Base-by-base conservation (phyloP, 2,888 invertebrate genomes). In the Fabriciana adippe region DNA sequence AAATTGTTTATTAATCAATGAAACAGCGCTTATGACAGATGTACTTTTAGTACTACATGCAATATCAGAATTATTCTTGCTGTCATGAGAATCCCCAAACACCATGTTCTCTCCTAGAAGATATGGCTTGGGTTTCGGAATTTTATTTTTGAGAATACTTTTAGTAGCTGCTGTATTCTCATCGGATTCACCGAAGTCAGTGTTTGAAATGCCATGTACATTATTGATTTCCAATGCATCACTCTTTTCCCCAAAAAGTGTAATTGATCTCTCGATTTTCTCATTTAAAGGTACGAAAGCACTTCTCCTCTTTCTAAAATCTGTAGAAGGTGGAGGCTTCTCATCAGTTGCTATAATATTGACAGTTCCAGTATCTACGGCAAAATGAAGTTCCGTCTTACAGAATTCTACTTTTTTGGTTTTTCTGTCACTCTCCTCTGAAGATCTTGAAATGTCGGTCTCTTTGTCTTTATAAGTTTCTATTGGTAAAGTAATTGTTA, bases 331-430 rank as follows among this genome's bases (percentile, higher is more conserved):
- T 13, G 97, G 97, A 55, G 97, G 97, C 83, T 97, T 97, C 72
- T 96, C 96, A 84, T 97, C 97, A 0, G 97, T 97, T 80, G 97
- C 97, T 47, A 97, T 97, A 68, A 97, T 97, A 80, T 97, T 97
- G 0, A 97, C 96, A 77, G 95, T 95, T 0, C 97, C 97, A 1
- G 97, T 96, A 81, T 97, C 97, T 16, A 96, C 96, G 0, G 97
- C 96, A 82, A 97, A 97, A 84, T 97, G 97, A 35, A 97, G 95
- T 89, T 97, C 97, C 0, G 97, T 97, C 89, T 97, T 97, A 81
- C 97, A 96, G 85, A 97, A 97, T 78, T 96, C 97, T 0, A 97
- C 97, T 85, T 94, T 96, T 82, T 97, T 96, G 1, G 93, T 89
- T 81, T 92, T 94, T 75, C 92, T 90, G 59, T 92, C 92, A 67